A percentile compares a stretch with the other conserved stretches of the same genome.
Evolutionary conservation across 2,888 invertebrate species (phyloP).

Genomic region (Boloria selene): DNA sequence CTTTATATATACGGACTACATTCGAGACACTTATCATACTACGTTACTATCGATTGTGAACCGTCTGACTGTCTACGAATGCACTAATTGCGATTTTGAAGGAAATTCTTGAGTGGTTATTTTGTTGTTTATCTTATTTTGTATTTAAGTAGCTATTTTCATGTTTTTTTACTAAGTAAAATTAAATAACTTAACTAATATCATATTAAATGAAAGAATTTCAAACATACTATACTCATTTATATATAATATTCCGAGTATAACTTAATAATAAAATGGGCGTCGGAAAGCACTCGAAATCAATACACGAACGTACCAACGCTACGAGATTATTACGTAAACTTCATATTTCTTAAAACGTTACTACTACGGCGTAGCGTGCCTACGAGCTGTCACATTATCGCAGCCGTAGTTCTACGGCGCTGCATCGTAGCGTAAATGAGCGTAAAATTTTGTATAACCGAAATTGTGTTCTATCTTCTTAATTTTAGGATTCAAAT

Average conservation of each 20-base stretch:
- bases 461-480: slow-evolving; percentile 33
- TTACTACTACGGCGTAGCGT: slow-evolving; percentile 53
- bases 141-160: not conserved
- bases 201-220: no score
- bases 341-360: slow-evolving; percentile 4
- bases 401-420: slow-evolving; percentile 59
- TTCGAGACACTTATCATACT: slow-evolving; percentile 40
- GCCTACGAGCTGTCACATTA: slow-evolving; percentile 62
- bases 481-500: not conserved
- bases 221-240: no score
- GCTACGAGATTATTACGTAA: slow-evolving; percentile 14
- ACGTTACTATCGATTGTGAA: slow-evolving; percentile 44
- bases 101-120: not conserved
- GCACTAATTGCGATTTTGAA: slow-evolving; percentile 11
- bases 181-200: no score
- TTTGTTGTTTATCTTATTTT: not conserved
- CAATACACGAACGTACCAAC: slow-evolving; percentile 1
- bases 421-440: slow-evolving; percentile 50
- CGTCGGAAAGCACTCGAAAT: not conserved
- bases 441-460: slow-evolving; percentile 29
- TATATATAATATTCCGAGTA: no score
- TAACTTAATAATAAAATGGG: not conserved
- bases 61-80: slow-evolving; percentile 32
- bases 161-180: no score
- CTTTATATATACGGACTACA: slow-evolving; percentile 40